Evolutionary conservation across 2,888 invertebrate species (phyloP).

Genomic region (Torymus tubicola): DNA sequence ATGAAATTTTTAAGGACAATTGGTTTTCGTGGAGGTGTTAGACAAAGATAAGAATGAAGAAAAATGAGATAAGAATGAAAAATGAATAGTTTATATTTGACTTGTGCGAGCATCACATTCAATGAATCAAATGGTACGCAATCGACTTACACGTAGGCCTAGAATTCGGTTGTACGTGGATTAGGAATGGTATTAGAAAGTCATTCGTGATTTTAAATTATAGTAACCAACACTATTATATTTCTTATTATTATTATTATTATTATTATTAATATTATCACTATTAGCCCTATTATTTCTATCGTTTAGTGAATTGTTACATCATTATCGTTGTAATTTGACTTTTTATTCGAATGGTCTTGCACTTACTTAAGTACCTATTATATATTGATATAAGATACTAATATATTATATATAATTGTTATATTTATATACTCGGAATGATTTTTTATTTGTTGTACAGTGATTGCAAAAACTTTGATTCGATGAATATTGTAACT

Average conservation of each 20-base stretch:
- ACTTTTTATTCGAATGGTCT: conserved; percentile 53
- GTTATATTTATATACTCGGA: conserved; percentile 62
- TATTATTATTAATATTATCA: conserved; percentile 59
- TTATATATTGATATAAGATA: conserved; percentile 60
- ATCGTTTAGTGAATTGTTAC: conserved; percentile 56
- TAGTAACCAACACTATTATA: conserved; percentile 40
- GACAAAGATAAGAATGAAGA: conserved; percentile 35
- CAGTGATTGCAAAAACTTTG: conserved; percentile 63
- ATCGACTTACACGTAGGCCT: conserved; percentile 48
- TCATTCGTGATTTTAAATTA: conserved; percentile 56
- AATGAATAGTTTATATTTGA: conserved; percentile 51
- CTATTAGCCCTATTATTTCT: conserved; percentile 50
- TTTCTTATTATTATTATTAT: conserved; percentile 61
- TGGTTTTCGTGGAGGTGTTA: conserved; percentile 47
- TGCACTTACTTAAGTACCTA: conserved; percentile 62
- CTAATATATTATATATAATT: conserved; percentile 59
- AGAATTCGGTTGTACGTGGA: conserved; percentile 47
- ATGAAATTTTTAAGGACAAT: conserved; percentile 50
- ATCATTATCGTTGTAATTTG: conserved; percentile 63
- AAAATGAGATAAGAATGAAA: conserved; percentile 30
- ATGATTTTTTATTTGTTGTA: conserved; percentile 62
- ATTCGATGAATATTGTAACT: conserved; percentile 64
- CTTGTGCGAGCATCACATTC: conserved; percentile 56
- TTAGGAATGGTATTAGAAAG: conserved; percentile 44
- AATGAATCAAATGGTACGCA: conserved; percentile 60